A percentile compares a stretch with the other conserved stretches of the same genome.
Evolutionary conservation across 2,113 vertebrate genomes (phyloP).

Genomic region (Pelecanus crispus): DNA sequence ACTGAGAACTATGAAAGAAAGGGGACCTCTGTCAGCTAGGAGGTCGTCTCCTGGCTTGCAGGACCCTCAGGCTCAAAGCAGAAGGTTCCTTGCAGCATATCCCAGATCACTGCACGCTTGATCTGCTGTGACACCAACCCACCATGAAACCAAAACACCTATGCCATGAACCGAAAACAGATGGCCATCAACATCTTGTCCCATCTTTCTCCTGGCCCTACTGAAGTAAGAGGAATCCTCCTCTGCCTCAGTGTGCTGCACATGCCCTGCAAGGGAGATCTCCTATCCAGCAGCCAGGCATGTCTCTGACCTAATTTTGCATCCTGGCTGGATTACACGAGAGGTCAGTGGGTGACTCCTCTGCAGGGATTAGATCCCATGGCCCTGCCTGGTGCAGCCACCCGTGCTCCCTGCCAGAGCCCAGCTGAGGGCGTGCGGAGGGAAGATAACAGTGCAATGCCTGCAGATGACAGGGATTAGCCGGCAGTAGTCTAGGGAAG

Average conservation of each 20-base stretch:
- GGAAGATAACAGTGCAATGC: not conserved
- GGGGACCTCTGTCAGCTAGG: not conserved
- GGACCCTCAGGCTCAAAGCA: not conserved
- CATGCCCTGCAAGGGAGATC: not conserved
- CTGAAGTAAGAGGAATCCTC: not conserved
- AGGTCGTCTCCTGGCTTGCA: not conserved
- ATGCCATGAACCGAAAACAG: not conserved
- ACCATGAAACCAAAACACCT: not conserved
- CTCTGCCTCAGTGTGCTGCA: not conserved
- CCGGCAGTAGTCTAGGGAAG: not conserved
- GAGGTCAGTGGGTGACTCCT: constrained; percentile 26
- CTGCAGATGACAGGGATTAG: not conserved
- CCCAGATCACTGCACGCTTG: not conserved
- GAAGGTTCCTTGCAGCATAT: not conserved
- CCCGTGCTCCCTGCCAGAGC: not conserved
- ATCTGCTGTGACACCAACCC: not conserved
- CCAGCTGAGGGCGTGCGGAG: rapidly evolving
- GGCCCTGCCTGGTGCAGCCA: not conserved
- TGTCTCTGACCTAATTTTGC: not conserved
- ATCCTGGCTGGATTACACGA: not conserved
- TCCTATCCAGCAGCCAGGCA: not conserved
- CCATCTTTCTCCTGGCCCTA: not conserved
- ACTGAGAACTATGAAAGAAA: not conserved
- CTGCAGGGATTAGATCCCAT: not conserved
- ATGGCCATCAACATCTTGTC: not conserved